phyloP scores from a whole-genome alignment of 2,888 invertebrate species.

The Thymelicus sylvestris region DNA sequence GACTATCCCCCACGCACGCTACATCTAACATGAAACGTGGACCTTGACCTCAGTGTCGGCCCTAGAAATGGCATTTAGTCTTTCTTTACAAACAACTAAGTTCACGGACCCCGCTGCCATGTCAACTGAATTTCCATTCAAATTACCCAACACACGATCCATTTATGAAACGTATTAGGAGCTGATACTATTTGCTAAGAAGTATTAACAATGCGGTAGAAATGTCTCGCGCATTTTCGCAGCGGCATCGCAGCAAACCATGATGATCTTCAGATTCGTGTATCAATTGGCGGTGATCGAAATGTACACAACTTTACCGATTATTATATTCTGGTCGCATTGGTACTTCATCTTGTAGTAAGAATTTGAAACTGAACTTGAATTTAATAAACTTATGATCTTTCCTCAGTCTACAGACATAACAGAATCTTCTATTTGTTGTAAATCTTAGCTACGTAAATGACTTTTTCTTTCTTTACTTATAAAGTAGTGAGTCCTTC shows the following conservation, averaged over 20 bases:
- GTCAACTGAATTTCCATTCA: conserved; percentile 9
- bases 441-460: no score
- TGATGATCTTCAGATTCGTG: no score
- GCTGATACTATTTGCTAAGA: not conserved
- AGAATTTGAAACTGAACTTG: no score
- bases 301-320: no score
- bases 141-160: conserved; percentile 26
- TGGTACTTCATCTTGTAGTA: no score
- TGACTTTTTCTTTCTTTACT: no score
- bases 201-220: not conserved
- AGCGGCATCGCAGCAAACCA: not conserved
- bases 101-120: conserved; percentile 17
- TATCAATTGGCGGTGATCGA: no score
- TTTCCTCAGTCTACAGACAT: no score
- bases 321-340: not conserved
- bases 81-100: conserved; percentile 8
- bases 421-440: no score
- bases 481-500: no score
- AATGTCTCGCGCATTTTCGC: not conserved
- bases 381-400: no score
- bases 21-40: not conserved
- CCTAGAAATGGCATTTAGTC: not conserved
- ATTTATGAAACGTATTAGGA: conserved; percentile 11
- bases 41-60: not conserved
- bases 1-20: not conserved